These are phyloP conservation scores for Tokudaia muenninki DNA, from an alignment of 2,797 vertebrate species.

Conservation along the genomic window DNA sequence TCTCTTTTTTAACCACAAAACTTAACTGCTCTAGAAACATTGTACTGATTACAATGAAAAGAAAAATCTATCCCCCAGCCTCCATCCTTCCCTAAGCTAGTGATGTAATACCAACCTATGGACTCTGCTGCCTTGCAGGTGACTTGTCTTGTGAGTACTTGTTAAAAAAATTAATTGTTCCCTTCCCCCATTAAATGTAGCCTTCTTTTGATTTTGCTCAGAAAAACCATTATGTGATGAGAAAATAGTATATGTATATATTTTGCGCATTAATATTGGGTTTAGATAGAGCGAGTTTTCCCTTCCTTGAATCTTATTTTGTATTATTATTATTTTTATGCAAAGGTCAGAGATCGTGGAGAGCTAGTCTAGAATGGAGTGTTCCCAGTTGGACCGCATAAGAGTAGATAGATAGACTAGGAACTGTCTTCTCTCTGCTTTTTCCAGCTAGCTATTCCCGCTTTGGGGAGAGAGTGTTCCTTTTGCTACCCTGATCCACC, in stretches of 20 bases:
- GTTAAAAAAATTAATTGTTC: constrained; percentile 76
- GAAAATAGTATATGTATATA: constrained; percentile 34
- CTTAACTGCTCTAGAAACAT: constrained; percentile 85
- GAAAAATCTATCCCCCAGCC: constrained; percentile 41
- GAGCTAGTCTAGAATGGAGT: constrained; percentile 69
- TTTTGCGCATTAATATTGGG: constrained; percentile 51
- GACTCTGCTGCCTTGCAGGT: constrained; percentile 89
- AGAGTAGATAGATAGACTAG: constrained; percentile 43
- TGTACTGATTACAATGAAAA: constrained; percentile 77
- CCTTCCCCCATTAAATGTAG: constrained; percentile 55
- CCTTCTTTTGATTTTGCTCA: constrained; percentile 52
- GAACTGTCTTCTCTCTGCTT: constrained; percentile 62
- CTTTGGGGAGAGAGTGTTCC: constrained; percentile 80
- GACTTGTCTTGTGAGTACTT: constrained; percentile 88
- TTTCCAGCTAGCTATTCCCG: constrained; percentile 69
- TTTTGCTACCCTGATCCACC: constrained; percentile 65
- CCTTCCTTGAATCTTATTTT: constrained; percentile 63
- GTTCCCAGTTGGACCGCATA: constrained; percentile 62
- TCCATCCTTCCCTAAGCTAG: constrained; percentile 80
- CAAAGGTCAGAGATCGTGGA: constrained; percentile 82
- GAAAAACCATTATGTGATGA: constrained; percentile 50
- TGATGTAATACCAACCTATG: constrained; percentile 90
- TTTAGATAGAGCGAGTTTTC: constrained; percentile 56
- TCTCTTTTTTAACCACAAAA: constrained; percentile 64
- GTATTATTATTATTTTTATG: constrained; percentile 61